A percentile compares a stretch with the other conserved stretches of the same genome.
Conservation (phyloP, 2,797 vertebrate species). For the Gila robusta region DNA sequence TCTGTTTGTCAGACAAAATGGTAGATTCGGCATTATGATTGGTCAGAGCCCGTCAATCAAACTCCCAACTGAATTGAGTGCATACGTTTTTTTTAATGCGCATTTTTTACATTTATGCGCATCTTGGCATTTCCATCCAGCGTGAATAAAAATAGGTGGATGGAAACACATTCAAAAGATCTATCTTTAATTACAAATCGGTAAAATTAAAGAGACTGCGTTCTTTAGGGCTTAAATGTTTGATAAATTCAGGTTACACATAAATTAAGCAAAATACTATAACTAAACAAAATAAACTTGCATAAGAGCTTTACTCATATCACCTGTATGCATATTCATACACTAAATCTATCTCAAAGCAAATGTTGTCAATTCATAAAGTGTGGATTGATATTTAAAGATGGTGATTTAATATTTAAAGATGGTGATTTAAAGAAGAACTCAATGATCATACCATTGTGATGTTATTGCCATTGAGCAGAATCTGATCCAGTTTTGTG, state of each 20-base stretch:
- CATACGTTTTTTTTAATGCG: too few species aligned
- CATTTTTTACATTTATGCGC: too few species aligned
- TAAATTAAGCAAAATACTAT: neutral
- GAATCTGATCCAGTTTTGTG: conserved; percentile 95
- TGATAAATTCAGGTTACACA: neutral
- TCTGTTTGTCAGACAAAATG: neutral
- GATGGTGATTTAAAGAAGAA: neutral
- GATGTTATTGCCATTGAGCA: conserved; percentile 96
- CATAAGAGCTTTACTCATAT: neutral
- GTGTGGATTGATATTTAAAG: neutral
- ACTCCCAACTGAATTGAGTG: neutral
- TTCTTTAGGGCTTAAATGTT: neutral
- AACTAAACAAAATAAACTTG: neutral
- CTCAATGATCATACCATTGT: conserved; percentile 85
- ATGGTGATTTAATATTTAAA: neutral
- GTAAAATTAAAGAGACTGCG: neutral
- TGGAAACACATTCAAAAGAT: too few species aligned
- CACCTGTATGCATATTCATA: neutral
- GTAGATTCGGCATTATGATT: neutral
- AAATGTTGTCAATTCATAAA: neutral
- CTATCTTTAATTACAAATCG: neutral
- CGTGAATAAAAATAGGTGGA: neutral
- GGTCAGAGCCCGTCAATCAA: neutral
- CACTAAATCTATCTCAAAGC: neutral
- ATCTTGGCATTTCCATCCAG: neutral